Base-by-base conservation (phyloP, 2,888 invertebrate species). In the Temnothorax unifasciatus region DNA sequence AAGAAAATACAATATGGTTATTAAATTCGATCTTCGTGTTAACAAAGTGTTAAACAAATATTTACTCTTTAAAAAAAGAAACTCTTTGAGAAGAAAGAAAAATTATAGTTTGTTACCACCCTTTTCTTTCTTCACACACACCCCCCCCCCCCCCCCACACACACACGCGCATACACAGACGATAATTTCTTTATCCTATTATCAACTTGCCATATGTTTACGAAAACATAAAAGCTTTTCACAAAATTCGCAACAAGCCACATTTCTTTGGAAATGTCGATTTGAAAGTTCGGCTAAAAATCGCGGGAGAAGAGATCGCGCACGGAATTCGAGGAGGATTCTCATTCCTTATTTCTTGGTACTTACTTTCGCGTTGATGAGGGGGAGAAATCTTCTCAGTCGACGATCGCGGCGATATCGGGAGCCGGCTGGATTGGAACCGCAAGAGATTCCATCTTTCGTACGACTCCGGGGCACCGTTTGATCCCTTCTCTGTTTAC, bases 391-490 rank as follows among this genome's bases (percentile, higher is more conserved):
- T 68, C 29, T 38, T 59, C 47, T 50, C 73, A 73, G 21, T 54
- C 79, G 50, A 59, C 47, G 47, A 81, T 50, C 18, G 50, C 9
- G 18, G 13, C 44, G 73, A 38, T 73, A 73, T 61, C 59, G 59
- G 25, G 13, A 50, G 25, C 59, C 38, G 9, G 13, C 63, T 34
- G 66, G 59, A 9, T 83, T 59, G 47, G 66, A 68, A 50, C 82
- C 71, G 71, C 61, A 54, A 64, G 75, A 38, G 61, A 64, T 69
- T 74, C 61, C 57, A 25, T 59, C 66, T 74, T 68, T 38, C 71
- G 79, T 29, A 71, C 57, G 59, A 79, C 11, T 79, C 59, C 59
- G 57, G 79, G 75, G 66, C 88, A 89, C 89, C 81, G 87, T 73
- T 66, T 52, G 73, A 73, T 81, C 68, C 57, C 63, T 52, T 50